phyloP scores from a whole-genome alignment of 1,140 invertebrate genomes.

The Drosophila arawakana region DNA sequence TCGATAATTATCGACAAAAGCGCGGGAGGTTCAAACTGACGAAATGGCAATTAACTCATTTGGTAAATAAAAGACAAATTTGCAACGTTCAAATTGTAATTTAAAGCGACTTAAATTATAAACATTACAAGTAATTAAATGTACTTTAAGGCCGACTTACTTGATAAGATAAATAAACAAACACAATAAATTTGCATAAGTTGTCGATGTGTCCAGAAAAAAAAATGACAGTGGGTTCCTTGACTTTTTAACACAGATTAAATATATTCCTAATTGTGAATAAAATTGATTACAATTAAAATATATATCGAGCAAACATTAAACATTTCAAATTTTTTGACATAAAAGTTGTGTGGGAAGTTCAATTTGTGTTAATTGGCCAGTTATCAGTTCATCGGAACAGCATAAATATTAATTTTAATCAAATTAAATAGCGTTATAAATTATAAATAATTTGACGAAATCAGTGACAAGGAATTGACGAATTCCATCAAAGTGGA shows the following conservation, averaged over 20 bases:
- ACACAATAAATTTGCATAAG: background rate
- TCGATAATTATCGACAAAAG: background rate
- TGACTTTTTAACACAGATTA: background rate
- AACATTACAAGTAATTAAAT: constrained; percentile 9
- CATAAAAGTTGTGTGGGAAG: too few species aligned
- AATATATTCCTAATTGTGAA: constrained; percentile 1
- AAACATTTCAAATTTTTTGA: background rate
- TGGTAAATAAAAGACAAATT: background rate
- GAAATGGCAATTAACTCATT: background rate
- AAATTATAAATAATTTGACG: constrained; percentile 9
- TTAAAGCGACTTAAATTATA: background rate
- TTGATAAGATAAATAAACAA: constrained; percentile 4
- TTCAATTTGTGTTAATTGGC: background rate
- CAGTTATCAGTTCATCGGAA: constrained; percentile 1
- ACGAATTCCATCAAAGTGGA: constrained; percentile 8
- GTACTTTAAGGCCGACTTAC: constrained; percentile 3
- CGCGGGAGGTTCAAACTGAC: background rate
- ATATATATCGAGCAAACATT: background rate
- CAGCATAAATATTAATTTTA: constrained; percentile 1
- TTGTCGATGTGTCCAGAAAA: background rate
- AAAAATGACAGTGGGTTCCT: background rate
- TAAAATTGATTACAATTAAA: constrained; percentile 1
- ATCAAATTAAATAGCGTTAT: background rate
- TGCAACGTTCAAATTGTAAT: background rate
- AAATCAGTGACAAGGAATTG: constrained; percentile 6